These are phyloP conservation scores for Malurus cyaneus DNA, from an alignment of 2,113 vertebrate species.

Conservation along the genomic window DNA sequence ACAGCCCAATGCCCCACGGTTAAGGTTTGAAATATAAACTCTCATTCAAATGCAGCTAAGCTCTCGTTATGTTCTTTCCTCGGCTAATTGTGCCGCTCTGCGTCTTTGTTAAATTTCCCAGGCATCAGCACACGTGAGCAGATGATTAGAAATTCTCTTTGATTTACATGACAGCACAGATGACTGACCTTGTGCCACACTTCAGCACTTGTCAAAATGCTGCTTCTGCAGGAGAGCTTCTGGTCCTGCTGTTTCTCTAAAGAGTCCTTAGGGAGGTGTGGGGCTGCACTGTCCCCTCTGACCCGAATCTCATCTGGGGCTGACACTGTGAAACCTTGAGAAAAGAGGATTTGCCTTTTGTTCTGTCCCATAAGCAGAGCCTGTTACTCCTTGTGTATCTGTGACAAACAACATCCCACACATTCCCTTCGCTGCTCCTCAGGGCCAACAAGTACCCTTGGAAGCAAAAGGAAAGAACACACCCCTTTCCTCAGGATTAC, in stretches of 20 bases:
- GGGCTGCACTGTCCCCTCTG: neutral
- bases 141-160: constrained; percentile 33
- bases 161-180: neutral
- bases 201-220: neutral
- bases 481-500: neutral
- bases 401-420: neutral
- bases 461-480: neutral
- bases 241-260: neutral
- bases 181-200: neutral
- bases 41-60: neutral
- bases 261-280: neutral
- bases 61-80: neutral
- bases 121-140: neutral
- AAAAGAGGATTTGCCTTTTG: neutral
- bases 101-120: neutral
- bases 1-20: neutral
- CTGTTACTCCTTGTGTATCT: neutral
- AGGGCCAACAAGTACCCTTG: neutral
- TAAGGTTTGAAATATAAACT: neutral
- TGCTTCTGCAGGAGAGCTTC: neutral
- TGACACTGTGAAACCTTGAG: neutral
- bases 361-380: neutral
- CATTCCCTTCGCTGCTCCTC: neutral
- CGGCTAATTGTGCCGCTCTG: constrained; percentile 1
- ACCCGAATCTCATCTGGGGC: neutral